Evolutionary conservation across 2,888 invertebrate genomes (phyloP).

Genomic region (Chouioia cunea): DNA sequence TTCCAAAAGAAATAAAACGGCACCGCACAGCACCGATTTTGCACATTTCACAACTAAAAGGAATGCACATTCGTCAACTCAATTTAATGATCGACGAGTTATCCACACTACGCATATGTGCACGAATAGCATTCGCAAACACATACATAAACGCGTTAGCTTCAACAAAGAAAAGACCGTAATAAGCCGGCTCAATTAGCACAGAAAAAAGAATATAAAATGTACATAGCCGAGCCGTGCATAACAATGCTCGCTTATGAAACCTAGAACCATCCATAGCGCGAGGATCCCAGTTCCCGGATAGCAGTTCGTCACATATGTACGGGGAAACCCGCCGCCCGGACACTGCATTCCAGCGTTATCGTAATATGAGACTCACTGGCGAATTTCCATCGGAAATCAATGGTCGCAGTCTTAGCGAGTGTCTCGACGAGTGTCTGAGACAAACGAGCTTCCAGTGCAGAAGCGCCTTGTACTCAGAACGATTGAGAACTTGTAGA

Average conservation of each 20-base stretch:
- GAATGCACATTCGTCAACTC: slow-evolving; percentile 1
- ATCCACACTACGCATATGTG: slow-evolving; percentile 4
- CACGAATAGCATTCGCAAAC: no score
- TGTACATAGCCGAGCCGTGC: slow-evolving; percentile 45
- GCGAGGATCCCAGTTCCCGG: slow-evolving; percentile 89
- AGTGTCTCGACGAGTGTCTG: slow-evolving; percentile 90
- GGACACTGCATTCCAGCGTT: slow-evolving; percentile 90
- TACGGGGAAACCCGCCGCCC: slow-evolving; percentile 86
- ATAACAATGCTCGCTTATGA: slow-evolving; percentile 54
- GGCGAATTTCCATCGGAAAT: slow-evolving; percentile 93
- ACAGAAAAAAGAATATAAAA: slow-evolving; percentile 13
- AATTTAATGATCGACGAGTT: slow-evolving; percentile 30
- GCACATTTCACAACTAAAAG: slow-evolving; percentile 15
- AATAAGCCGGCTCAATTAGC: slow-evolving; percentile 42
- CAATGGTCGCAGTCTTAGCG: slow-evolving; percentile 87
- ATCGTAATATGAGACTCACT: slow-evolving; percentile 86
- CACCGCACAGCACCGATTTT: neutral
- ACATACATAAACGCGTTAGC: slow-evolving; percentile 2
- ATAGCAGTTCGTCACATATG: slow-evolving; percentile 86
- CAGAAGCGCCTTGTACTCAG: slow-evolving; percentile 89
- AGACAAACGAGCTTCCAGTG: slow-evolving; percentile 91
- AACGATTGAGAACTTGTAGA: slow-evolving; percentile 85
- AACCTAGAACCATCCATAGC: slow-evolving; percentile 72
- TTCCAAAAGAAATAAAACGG: no score
- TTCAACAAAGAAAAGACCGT: slow-evolving; percentile 21